Conservation (phyloP, 2,113 vertebrate genomes). For the Carassius carassius region DNA sequence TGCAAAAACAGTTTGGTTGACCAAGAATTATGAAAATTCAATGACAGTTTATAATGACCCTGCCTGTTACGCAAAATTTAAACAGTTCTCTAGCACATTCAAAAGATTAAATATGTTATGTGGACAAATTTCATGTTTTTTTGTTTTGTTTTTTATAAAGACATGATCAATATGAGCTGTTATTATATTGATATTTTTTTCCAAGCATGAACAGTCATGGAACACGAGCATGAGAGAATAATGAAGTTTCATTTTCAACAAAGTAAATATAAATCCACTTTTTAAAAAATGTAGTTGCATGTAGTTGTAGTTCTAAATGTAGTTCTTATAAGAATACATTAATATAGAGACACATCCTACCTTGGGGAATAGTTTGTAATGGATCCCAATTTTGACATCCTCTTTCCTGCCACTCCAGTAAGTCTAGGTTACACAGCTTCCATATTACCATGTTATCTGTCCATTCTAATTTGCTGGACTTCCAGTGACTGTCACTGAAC, state of each 20-base stretch:
- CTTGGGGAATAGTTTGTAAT: not conserved
- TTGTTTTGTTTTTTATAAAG: not conserved
- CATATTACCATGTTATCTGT: slow-evolving; percentile 10
- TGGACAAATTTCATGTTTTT: not conserved
- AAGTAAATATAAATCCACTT: not conserved
- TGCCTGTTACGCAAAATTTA: not conserved
- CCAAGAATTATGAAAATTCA: not conserved
- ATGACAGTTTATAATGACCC: not conserved
- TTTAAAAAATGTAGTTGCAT: not conserved
- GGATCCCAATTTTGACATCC: slow-evolving; percentile 12
- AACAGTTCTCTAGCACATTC: not conserved
- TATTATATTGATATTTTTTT: not conserved
- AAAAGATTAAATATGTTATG: not conserved
- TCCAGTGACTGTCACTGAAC: not conserved
- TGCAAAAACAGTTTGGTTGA: not conserved
- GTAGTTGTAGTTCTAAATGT: too few species aligned
- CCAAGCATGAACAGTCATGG: not conserved
- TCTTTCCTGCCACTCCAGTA: not conserved
- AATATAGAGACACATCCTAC: not conserved
- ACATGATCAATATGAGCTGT: not conserved
- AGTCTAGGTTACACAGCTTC: not conserved
- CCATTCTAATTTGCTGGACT: not conserved
- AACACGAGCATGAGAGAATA: not conserved
- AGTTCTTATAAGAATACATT: not conserved
- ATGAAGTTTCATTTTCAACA: not conserved